Percentiles rank a stretch among this genome's conserved stretches.
These are phyloP conservation scores for Zaprionus ghesquierei DNA, from an alignment of 1,140 invertebrate species.

Conservation along the genomic window DNA sequence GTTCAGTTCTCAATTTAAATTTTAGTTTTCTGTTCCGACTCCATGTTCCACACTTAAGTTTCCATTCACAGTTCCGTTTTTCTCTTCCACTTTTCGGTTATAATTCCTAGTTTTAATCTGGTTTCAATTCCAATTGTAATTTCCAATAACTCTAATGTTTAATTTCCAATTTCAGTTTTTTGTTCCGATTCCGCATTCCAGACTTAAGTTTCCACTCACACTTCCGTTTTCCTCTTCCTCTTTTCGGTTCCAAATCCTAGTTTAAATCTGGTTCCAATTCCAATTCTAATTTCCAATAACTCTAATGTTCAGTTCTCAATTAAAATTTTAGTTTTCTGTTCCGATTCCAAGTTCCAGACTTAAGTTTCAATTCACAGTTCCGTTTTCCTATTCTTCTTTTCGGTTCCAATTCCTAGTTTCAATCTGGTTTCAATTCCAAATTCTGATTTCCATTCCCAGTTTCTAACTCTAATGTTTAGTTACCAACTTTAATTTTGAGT, in stretches of 20 bases:
- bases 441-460: background rate
- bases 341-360: background rate
- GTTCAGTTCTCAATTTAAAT: too few relatives aligned
- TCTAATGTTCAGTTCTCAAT: too few relatives aligned
- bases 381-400: too few relatives aligned
- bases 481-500: background rate
- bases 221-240: too few relatives aligned
- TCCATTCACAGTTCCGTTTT: too few relatives aligned
- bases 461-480: background rate
- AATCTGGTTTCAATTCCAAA: too few relatives aligned
- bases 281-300: background rate
- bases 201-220: too few relatives aligned
- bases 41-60: too few relatives aligned
- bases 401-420: too few relatives aligned
- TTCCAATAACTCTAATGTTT: background rate
- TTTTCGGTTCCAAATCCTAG: background rate
- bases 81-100: too few relatives aligned
- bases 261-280: background rate
- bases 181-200: background rate
- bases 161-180: background rate
- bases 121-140: too few relatives aligned
- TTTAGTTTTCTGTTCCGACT: background rate
- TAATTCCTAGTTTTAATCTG: too few relatives aligned
- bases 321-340: background rate
- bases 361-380: background rate